Evolutionary conservation across 2,888 invertebrate species (phyloP), one percentile per base, ranked within the genome.

Genomic region (Amphimallon solstitiale): DNA sequence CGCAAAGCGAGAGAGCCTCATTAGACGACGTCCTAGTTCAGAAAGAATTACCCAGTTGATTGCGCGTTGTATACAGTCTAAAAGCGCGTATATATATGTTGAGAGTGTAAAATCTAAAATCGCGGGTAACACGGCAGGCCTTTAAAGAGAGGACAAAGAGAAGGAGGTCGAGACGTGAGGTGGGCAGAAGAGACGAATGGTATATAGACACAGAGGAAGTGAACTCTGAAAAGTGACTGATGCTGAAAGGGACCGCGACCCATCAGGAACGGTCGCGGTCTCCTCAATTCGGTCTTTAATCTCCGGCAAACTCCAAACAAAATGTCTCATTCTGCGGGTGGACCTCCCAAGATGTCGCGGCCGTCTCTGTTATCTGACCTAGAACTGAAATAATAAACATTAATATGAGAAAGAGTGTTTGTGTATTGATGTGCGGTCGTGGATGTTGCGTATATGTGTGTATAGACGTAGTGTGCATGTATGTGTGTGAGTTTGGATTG

Each of bases 261-360:
- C 29, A 29, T 29, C 29, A 29, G n/a, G 12, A 23, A n/a, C 21
- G n/a, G 48, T 21, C 52, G 52, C 52, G 52, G 52, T 15, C 52
- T 52, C 52, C 37, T 52, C 37, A 17, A 10, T 9, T 56, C 40
- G 40, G 14, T 40, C 56, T 56, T 71, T 71, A 71, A 71, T 71
- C 71, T 70, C 65, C 59, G 56, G 40, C 56, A 15, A 64, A 70
- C 68, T 66, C 68, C 70, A 71, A 71, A 71, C 70, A 71, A 70
- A 71, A 71, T 69, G 68, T 71, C 69, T 69, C 70, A 71, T 70
- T 70, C 67, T 69, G 70, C 63, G 70, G 70, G 65, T 62, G 63
- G 75, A 75, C 75, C 75, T 73, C 75, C 74, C 75, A 75, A 74
- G 75, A 74, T 73, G 75, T 73, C 74, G 73, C 75, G 74, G 74